Evolutionary conservation across 1,140 invertebrate species (phyloP).

Genomic region (Pseudomyrmex sp.): DNA sequence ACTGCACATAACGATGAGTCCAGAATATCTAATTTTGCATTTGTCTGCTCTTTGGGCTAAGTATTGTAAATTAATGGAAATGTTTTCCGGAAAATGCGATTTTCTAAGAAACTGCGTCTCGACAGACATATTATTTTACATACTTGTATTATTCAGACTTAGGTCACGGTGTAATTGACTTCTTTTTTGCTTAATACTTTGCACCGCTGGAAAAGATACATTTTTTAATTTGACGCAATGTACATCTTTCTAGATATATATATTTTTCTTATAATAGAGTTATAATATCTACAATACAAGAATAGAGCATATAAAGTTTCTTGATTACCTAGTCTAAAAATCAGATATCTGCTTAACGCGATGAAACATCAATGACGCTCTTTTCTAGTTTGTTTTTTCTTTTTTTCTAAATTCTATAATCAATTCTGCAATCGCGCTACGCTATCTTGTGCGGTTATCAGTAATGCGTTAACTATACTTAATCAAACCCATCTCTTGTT

Average conservation of each 20-base stretch:
- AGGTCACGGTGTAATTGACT: constrained; percentile 1
- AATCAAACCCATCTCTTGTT: constrained; percentile 55
- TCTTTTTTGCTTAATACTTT: constrained; percentile 5
- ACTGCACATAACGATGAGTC: constrained; percentile 32
- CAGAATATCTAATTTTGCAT: constrained; percentile 49
- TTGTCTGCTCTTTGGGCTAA: constrained; percentile 31
- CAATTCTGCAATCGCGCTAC: neutral
- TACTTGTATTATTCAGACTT: constrained; percentile 6
- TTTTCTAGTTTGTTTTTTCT: neutral
- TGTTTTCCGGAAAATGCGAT: constrained; percentile 23
- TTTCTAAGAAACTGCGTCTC: constrained; percentile 2
- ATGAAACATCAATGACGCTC: neutral
- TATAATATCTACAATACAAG: neutral
- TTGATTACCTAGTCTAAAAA: no score
- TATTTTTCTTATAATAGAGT: neutral
- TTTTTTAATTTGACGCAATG: neutral
- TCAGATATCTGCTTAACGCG: no score
- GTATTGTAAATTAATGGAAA: constrained; percentile 27
- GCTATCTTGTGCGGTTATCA: constrained; percentile 22
- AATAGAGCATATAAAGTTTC: no score
- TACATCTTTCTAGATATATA: no score
- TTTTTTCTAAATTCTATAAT: constrained; percentile 15
- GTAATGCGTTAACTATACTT: constrained; percentile 52
- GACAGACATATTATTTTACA: constrained; percentile 28
- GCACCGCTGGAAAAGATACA: neutral